Evolutionary conservation across 1,140 invertebrate species (phyloP).

Genomic region (Charaxes varanes): DNA sequence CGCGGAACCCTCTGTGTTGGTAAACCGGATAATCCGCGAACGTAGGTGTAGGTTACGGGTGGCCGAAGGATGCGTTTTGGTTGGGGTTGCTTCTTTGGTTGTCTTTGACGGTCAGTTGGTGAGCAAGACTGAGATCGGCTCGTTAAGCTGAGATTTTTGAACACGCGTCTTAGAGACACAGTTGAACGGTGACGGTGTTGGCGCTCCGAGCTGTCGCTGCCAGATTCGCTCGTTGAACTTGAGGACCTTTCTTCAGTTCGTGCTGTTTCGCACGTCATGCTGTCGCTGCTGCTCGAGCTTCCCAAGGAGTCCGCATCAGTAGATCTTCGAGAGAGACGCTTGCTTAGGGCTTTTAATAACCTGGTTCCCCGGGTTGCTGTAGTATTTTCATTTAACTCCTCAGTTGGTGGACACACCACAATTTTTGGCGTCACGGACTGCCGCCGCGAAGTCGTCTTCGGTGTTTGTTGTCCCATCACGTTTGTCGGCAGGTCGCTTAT

Average conservation of each 20-base stretch:
- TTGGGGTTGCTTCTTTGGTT: constrained; percentile 76
- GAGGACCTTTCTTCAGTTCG: constrained; percentile 61
- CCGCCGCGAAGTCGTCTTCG: constrained; percentile 37
- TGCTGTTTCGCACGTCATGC: constrained; percentile 57
- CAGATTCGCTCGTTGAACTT: constrained; percentile 76
- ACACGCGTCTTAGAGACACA: constrained; percentile 80
- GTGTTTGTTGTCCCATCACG: constrained; percentile 25
- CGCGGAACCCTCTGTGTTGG: constrained; percentile 85
- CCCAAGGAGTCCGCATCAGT: constrained; percentile 75
- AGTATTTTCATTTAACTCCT: constrained; percentile 45
- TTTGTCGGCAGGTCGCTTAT: constrained; percentile 43
- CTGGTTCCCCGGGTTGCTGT: constrained; percentile 73
- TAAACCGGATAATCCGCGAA: constrained; percentile 84
- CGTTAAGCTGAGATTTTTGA: constrained; percentile 79
- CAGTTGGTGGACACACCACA: constrained; percentile 65
- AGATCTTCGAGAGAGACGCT: constrained; percentile 71
- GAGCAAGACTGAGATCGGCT: constrained; percentile 78
- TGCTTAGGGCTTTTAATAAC: constrained; percentile 77
- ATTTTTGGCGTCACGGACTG: constrained; percentile 61
- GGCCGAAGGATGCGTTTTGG: constrained; percentile 82
- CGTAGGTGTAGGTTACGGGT: constrained; percentile 85
- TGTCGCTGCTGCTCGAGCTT: constrained; percentile 75
- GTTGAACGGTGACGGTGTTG: constrained; percentile 78
- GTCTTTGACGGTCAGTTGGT: constrained; percentile 66
- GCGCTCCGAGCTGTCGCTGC: constrained; percentile 73